Conservation (phyloP, 2,888 invertebrate species). For the Magallana nippona region DNA sequence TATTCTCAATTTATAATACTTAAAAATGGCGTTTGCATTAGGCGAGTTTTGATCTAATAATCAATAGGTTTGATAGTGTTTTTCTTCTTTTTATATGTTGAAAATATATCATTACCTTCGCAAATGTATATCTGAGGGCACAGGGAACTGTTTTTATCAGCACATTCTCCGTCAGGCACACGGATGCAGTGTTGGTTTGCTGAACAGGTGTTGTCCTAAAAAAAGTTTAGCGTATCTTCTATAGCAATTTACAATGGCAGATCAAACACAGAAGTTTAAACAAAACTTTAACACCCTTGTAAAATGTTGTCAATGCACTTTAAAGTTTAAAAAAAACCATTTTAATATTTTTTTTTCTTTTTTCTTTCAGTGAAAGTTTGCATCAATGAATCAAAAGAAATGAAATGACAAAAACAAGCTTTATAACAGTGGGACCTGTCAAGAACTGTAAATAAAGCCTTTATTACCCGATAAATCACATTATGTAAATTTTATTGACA, state of each 20-base stretch:
- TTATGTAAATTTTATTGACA: neutral
- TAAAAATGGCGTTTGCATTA: too few species aligned
- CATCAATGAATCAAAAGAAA: neutral
- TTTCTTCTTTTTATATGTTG: neutral
- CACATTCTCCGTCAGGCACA: constrained; percentile 23
- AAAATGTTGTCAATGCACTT: too few species aligned
- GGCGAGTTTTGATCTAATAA: too few species aligned
- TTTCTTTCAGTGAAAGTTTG: too few species aligned
- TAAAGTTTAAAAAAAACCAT: too few species aligned
- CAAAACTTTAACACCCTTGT: too few species aligned
- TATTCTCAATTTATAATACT: too few species aligned
- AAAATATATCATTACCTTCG: constrained; percentile 28
- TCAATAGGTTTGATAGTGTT: too few species aligned
- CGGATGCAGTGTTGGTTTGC: constrained; percentile 11
- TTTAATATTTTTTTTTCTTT: too few species aligned
- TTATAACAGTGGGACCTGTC: neutral
- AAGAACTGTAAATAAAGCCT: neutral
- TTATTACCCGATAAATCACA: neutral
- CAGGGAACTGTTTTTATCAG: neutral
- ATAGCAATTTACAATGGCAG: too few species aligned
- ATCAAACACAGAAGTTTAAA: too few species aligned
- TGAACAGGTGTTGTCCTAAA: constrained; percentile 31
- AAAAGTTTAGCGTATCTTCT: neutral
- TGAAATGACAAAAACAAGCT: neutral
- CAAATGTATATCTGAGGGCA: constrained; percentile 26